These are phyloP conservation scores for Oryzias celebensis DNA, from an alignment of 2,113 vertebrate genomes.

Conservation along the genomic window DNA sequence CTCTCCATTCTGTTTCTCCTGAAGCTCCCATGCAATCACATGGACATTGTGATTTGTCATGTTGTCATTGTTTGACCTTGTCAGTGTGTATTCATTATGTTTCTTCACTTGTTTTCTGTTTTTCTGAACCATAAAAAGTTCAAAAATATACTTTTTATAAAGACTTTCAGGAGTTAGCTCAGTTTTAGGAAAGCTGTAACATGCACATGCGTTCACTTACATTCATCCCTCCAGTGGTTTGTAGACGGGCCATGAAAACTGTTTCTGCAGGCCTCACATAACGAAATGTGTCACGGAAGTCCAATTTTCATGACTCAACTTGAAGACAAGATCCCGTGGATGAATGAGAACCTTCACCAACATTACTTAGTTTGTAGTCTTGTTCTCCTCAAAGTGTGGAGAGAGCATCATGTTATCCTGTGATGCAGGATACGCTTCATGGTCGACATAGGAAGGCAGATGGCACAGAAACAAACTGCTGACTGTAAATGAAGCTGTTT, in stretches of 20 bases:
- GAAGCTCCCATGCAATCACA: not conserved
- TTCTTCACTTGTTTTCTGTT: conserved; percentile 4
- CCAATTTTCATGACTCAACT: no score
- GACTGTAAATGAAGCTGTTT: conserved; percentile 23
- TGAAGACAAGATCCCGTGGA: no score
- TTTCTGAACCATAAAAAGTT: conserved; percentile 17
- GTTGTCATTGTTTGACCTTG: not conserved
- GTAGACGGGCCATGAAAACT: conserved; percentile 19
- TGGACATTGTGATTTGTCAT: not conserved
- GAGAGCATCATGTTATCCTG: no score
- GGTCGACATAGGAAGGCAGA: not conserved
- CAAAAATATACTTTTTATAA: not conserved
- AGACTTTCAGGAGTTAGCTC: conserved; percentile 5
- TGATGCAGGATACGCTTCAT: no score
- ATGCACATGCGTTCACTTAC: not conserved
- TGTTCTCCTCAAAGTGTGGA: no score
- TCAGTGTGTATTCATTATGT: not conserved
- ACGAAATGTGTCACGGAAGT: not conserved
- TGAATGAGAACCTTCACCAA: no score
- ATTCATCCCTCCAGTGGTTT: conserved; percentile 12
- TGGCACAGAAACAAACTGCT: conserved; percentile 1
- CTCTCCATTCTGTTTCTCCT: not conserved
- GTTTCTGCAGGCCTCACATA: not conserved
- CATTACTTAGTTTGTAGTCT: no score
- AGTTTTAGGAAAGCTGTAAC: conserved; percentile 7